Evolutionary conservation across 23 tunicate genomes (phyloP).

Genomic region (Corella eumyota): DNA sequence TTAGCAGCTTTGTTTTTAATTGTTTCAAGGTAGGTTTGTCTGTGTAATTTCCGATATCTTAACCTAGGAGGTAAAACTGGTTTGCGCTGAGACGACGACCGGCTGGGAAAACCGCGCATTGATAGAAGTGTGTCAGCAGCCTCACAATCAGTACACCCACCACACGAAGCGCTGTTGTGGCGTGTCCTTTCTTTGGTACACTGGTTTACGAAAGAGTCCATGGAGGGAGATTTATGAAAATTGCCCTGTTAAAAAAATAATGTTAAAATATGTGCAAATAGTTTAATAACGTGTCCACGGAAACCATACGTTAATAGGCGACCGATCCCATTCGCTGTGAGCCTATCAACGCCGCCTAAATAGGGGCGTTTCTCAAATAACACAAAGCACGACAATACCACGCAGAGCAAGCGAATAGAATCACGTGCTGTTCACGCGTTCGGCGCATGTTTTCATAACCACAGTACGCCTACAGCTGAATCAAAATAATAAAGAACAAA

Average conservation of each 20-base stretch:
- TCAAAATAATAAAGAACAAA: too few relatives aligned
- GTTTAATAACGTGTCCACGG: not conserved
- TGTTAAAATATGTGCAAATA: not conserved
- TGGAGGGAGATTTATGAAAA: conserved; percentile 6
- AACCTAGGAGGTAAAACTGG: conserved; percentile 65
- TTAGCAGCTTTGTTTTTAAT: too few relatives aligned
- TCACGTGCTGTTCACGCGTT: conserved; percentile 1
- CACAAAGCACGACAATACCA: not conserved
- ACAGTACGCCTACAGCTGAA: too few relatives aligned
- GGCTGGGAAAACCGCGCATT: conserved; percentile 26
- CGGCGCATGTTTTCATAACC: not conserved
- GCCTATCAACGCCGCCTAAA: not conserved
- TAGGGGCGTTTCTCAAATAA: not conserved
- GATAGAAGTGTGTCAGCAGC: conserved; percentile 75
- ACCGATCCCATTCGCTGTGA: not conserved
- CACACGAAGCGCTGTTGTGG: conserved; percentile 71
- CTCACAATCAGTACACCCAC: conserved; percentile 77
- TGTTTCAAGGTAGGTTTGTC: conserved; percentile 11
- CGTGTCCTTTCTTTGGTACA: conserved; percentile 46
- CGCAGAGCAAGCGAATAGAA: conserved; percentile 1
- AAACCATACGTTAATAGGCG: too few relatives aligned
- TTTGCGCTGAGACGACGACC: conserved; percentile 17
- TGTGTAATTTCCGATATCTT: conserved; percentile 56
- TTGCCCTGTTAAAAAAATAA: conserved; percentile 16
- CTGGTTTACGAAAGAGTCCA: conserved; percentile 26